Base-by-base conservation (phyloP, 2,113 vertebrate species). In the Cinclus mexicanus region DNA sequence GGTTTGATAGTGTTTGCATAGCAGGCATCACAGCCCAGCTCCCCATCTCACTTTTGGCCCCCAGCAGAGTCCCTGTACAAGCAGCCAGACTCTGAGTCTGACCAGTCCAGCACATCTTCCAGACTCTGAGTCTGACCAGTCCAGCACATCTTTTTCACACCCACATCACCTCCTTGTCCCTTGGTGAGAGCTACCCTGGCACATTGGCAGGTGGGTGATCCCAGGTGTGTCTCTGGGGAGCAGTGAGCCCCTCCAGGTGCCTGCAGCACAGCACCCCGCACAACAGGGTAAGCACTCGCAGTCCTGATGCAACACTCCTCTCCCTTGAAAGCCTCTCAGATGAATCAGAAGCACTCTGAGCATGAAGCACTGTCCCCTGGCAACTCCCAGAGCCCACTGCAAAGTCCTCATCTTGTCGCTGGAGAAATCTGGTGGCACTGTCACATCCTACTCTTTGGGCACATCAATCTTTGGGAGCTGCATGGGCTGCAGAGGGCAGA, bases 201-300 rank as follows among this genome's bases (percentile, higher is more conserved):
- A 77, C 47, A 11, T 0, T 14, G 77, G 29, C 78, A 63, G 67
- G 15, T 25, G 59, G 33, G 16, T 1, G 2, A 56, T 50, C 44
- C 37, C 60, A 41, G 42, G 42, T 46, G 72, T 60, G 57, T 33
- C 24, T 20, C 2, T 0, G 0, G 46, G 52, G 33, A 83, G 59
- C 67, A 60, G 21, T 3, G 7, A 93, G 29, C 18, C 53, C 44
- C 42, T 75, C 68, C 29, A 31, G 49, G 46, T 5, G 1, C 49
- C 44, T 31, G 41, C 39, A 60, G 33, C 26, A 3, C 50, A 81
- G 86, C 26, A 15, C 28, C 23, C 83, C 28, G 47, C 1, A 4
- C 4, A 0, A n/a, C 31, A 44, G 41, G 18, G n/a, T 26, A 2
- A 2, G 44, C 1, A 1, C 50, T 56, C 0, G 0, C 3, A 2